Percentiles rank a stretch among this genome's conserved stretches.
Evolutionary conservation across 2,888 invertebrate genomes (phyloP).

Genomic region (Rhingia rostrata): DNA sequence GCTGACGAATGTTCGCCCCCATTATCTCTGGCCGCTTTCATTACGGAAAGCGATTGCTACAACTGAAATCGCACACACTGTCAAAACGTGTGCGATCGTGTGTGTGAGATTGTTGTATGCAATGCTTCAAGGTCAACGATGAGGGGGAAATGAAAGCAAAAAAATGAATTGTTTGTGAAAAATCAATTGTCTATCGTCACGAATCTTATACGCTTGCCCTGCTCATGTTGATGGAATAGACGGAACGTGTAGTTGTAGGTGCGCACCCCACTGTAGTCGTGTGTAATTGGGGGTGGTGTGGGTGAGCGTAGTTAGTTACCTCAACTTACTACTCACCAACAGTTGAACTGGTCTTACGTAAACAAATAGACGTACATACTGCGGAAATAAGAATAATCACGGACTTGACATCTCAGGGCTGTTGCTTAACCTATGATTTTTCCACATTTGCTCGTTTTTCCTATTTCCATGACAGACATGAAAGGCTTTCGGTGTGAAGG

Average conservation of each 20-base stretch:
- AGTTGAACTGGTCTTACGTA: constrained; percentile 16
- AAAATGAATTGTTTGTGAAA: constrained; percentile 43
- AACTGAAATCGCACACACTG: constrained; percentile 21
- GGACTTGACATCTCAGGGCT: constrained; percentile 36
- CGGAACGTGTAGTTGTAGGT: background rate
- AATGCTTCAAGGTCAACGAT: constrained; percentile 55
- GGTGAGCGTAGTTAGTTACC: constrained; percentile 17
- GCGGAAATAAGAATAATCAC: constrained; percentile 47
- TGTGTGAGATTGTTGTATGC: constrained; percentile 2
- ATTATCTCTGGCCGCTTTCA: constrained; percentile 2
- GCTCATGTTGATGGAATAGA: background rate
- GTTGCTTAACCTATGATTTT: constrained; percentile 42
- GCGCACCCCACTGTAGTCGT: constrained; percentile 6
- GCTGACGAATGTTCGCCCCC: constrained; percentile 44
- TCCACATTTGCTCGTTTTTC: constrained; percentile 33
- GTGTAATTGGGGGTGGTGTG: constrained; percentile 24
- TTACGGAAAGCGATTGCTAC: constrained; percentile 27
- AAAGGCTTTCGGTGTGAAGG: constrained; percentile 3
- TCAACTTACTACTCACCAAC: background rate
- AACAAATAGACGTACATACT: constrained; percentile 23
- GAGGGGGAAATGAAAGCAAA: constrained; percentile 29
- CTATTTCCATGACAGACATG: constrained; percentile 20
- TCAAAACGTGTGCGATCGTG: constrained; percentile 16
- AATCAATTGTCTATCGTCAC: constrained; percentile 71
- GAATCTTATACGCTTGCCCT: constrained; percentile 34